Base-by-base conservation (phyloP, 2,113 vertebrate species). In the Tinamus guttatus region DNA sequence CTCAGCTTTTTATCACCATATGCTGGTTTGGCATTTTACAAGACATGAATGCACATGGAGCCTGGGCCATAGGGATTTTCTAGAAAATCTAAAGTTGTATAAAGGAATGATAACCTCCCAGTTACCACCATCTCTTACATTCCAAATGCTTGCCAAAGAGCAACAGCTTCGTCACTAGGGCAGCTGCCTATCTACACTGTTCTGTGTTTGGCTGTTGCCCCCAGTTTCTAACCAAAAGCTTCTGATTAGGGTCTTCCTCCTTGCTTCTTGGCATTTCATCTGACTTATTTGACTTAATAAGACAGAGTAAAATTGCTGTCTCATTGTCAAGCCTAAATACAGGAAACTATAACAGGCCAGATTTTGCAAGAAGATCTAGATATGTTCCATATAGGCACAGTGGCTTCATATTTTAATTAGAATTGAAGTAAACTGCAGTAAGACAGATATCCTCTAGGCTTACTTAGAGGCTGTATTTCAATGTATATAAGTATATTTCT, bases 391-490 rank as follows among this genome's bases (percentile, higher is more conserved):
- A 74, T 20, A 30, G 1, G 9, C 69, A 83, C 2, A 56, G 49
- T 47, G 77, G 52, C 60, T 84, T 6, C 25, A 81, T 65, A 56
- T 52, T 85, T 95, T 74, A 71, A 81, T 79, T 82, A 90, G 65
- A 90, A 95, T 36, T 93, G 64, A 88, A 92, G 76, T 68, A 87
- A 85, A 59, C 54, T 60, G 32, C 24, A 81, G 36, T 63, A 82
- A 85, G 68, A 89, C 73, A 87, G 41, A 69, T 36, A 74, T 74
- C 76, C 89, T 77, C 78, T 18, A 3, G 67, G 86, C 81, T 93
- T 69, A 70, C 83, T 94, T 92, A 49, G 20, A 52, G 84, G 82
- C 79, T 90, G 85, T 91, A 82, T 95, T 83, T 90, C 77, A 64
- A 67, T 43, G 45, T 84, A 24, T 69, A 83, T 71, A 6, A 1